A percentile compares a stretch with the other conserved stretches of the same genome.
These are phyloP conservation scores for Pantelozetes paolii DNA, from an alignment of 2,888 invertebrate genomes.

Conservation along the genomic window DNA sequence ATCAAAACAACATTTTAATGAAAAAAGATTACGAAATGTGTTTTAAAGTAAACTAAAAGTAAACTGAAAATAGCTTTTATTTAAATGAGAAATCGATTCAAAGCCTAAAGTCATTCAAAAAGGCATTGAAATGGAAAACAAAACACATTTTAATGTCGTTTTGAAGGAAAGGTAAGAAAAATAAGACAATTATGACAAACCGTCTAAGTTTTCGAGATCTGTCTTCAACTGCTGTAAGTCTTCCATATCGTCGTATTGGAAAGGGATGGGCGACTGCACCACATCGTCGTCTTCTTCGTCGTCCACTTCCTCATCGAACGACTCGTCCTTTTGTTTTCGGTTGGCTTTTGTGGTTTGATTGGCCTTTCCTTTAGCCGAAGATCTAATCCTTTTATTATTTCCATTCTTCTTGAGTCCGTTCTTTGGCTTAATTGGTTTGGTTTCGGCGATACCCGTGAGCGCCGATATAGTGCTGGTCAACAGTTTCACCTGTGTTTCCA, in stretches of 20 bases:
- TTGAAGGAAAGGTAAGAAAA: neutral
- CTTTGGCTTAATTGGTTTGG: conserved; percentile 4
- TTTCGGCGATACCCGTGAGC: neutral
- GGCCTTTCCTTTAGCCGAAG: neutral
- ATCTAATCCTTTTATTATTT: neutral
- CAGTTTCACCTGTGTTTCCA: conserved; percentile 35
- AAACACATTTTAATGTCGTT: neutral
- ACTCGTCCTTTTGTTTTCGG: neutral
- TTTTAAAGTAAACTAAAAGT: neutral
- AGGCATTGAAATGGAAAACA: neutral
- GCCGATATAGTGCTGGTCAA: conserved; percentile 20
- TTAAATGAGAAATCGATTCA: neutral
- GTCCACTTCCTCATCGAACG: conserved; percentile 7
- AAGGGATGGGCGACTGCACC: conserved; percentile 11
- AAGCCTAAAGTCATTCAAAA: neutral
- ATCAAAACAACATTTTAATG: neutral
- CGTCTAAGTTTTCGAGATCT: conserved; percentile 42
- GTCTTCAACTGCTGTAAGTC: conserved; percentile 38
- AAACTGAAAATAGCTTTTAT: neutral
- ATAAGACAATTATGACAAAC: neutral
- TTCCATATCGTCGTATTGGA: conserved; percentile 34
- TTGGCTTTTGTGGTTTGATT: neutral
- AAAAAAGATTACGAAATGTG: neutral
- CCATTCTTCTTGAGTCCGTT: neutral
- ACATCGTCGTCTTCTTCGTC: conserved; percentile 24